Evolutionary conservation across 2,113 vertebrate genomes (phyloP).

Genomic region (Myrmecophaga tridactyla): DNA sequence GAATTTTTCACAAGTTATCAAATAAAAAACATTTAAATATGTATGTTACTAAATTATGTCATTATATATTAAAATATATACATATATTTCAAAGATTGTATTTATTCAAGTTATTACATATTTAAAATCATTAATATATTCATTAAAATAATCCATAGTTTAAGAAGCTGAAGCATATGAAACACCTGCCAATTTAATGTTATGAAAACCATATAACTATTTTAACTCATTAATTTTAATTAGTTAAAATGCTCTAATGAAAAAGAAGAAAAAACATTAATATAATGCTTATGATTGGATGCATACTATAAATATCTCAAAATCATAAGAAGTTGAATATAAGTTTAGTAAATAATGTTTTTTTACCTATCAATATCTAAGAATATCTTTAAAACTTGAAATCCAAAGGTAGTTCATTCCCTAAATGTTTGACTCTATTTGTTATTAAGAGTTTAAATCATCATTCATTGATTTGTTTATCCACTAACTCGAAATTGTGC

Average conservation of each 20-base stretch:
- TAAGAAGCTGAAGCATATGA: not conserved
- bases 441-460: not conserved
- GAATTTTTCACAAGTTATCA: not conserved
- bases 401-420: not conserved
- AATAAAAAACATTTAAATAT: not conserved
- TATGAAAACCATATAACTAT: not conserved
- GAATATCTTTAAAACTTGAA: not conserved
- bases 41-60: too few species aligned
- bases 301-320: not conserved
- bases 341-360: conserved; percentile 23
- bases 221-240: too few species aligned
- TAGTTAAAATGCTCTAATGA: not conserved
- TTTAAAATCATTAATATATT: not conserved
- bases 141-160: not conserved
- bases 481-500: not conserved
- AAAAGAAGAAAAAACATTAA: not conserved
- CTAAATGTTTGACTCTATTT: not conserved
- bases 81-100: not conserved
- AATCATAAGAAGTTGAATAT: not conserved
- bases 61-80: not conserved
- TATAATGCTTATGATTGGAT: not conserved
- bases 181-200: not conserved
- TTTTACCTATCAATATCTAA: not conserved
- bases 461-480: not conserved
- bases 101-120: not conserved